Conservation (phyloP, 2,888 invertebrate genomes). For the Marronus borbonicus region DNA sequence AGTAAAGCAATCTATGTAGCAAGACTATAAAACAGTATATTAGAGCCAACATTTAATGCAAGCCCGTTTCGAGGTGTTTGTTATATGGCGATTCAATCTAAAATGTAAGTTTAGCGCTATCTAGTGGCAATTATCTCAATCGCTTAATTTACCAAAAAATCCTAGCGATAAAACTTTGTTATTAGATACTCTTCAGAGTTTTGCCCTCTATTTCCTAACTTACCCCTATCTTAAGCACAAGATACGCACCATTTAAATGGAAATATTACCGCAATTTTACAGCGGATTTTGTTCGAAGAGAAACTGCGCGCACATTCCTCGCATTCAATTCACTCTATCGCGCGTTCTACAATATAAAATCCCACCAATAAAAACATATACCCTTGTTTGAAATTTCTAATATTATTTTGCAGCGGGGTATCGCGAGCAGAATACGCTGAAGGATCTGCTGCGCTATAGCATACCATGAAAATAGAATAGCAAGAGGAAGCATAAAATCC, state of each 20-base stretch:
- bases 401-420: background rate
- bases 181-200: background rate
- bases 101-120: no score
- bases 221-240: background rate
- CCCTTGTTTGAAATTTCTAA: background rate
- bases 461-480: background rate
- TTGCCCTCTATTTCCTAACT: background rate
- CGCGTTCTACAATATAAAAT: conserved; percentile 13
- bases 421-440: background rate
- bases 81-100: no score
- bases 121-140: no score
- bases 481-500: conserved; percentile 1
- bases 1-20: no score
- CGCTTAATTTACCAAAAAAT: no score
- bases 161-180: no score
- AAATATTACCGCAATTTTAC: no score
- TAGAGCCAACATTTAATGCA: no score
- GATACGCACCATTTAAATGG: background rate
- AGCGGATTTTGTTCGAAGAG: conserved; percentile 7
- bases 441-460: background rate
- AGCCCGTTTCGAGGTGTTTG: no score
- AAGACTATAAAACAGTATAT: no score
- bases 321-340: conserved; percentile 3
- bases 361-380: conserved; percentile 7
- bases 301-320: conserved; percentile 11